Conservation (phyloP, 2,888 invertebrate species). For the Troides helena region DNA sequence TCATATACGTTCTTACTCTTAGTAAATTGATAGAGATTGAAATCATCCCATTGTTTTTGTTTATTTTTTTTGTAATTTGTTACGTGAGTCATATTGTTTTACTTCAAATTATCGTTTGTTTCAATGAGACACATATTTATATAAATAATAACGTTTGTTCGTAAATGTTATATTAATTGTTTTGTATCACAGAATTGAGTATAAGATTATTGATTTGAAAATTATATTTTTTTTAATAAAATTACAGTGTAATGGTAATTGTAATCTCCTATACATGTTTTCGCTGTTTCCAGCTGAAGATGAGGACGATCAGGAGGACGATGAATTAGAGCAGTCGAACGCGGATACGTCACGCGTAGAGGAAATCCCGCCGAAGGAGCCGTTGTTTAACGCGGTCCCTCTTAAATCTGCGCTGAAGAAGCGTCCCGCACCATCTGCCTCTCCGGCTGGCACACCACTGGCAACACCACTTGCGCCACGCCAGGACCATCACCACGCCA, state of each 20-base stretch:
- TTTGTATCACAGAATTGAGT: too few relatives aligned
- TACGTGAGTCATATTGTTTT: too few relatives aligned
- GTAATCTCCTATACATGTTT: neutral
- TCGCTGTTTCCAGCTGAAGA: constrained; percentile 58
- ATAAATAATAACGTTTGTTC: too few relatives aligned
- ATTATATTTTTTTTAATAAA: too few relatives aligned
- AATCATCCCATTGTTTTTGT: neutral
- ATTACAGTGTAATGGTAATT: neutral
- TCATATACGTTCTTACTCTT: neutral
- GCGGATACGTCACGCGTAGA: constrained; percentile 91
- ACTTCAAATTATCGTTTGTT: too few relatives aligned
- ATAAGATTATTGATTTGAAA: too few relatives aligned
- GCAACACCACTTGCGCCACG: constrained; percentile 77
- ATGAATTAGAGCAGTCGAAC: constrained; percentile 81
- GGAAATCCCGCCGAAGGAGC: constrained; percentile 96
- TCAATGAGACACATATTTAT: too few relatives aligned
- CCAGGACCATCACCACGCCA: constrained; percentile 87
- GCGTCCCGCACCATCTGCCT: constrained; percentile 86
- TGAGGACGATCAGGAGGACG: constrained; percentile 84
- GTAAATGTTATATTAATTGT: too few relatives aligned
- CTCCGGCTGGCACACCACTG: constrained; percentile 79
- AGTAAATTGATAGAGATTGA: neutral
- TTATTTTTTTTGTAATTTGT: too few relatives aligned
- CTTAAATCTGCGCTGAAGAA: constrained; percentile 96
- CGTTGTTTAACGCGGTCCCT: constrained; percentile 93